Percentiles rank a stretch among this genome's conserved stretches.
Evolutionary conservation across 2,797 vertebrate genomes (phyloP).

Genomic region (Trematomus bernacchii): DNA sequence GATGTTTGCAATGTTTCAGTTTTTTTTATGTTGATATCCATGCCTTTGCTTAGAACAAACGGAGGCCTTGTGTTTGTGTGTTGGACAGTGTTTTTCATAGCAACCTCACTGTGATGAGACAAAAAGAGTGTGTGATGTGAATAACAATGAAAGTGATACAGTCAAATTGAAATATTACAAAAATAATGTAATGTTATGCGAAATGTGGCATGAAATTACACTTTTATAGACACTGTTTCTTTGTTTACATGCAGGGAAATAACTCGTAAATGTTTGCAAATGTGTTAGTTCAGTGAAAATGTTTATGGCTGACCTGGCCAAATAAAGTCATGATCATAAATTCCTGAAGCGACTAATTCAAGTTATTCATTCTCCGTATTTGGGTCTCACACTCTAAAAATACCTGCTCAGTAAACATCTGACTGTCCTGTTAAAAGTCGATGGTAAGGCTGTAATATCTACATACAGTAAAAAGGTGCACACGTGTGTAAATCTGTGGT

Average conservation of each 20-base stretch:
- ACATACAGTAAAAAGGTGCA: slow-evolving; percentile 58
- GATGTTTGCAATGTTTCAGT: slow-evolving; percentile 39
- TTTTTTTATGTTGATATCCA: slow-evolving; percentile 27
- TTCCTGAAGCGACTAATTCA: not conserved
- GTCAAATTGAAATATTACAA: not conserved
- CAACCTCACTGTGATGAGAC: not conserved
- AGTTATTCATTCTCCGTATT: not conserved
- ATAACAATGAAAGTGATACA: not conserved
- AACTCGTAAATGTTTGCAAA: slow-evolving; percentile 1
- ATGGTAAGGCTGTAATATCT: slow-evolving; percentile 67
- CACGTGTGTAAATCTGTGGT: slow-evolving; percentile 58
- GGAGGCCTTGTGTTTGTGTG: slow-evolving; percentile 17
- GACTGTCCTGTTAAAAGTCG: slow-evolving; percentile 29
- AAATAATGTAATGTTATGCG: not conserved
- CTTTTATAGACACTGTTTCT: not conserved
- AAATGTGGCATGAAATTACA: not conserved
- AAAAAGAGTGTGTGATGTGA: not conserved
- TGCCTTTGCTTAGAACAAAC: slow-evolving; percentile 37
- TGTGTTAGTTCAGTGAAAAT: not conserved
- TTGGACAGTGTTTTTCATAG: slow-evolving; percentile 12
- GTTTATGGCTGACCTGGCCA: not conserved
- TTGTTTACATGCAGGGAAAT: slow-evolving; percentile 1
- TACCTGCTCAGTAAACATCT: slow-evolving; percentile 42
- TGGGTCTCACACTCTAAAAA: slow-evolving; percentile 9
- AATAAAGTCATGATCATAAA: slow-evolving; percentile 5